A percentile compares a stretch with the other conserved stretches of the same genome.
Conservation (phyloP, 2,888 invertebrate species). For the Agrochola macilenta region DNA sequence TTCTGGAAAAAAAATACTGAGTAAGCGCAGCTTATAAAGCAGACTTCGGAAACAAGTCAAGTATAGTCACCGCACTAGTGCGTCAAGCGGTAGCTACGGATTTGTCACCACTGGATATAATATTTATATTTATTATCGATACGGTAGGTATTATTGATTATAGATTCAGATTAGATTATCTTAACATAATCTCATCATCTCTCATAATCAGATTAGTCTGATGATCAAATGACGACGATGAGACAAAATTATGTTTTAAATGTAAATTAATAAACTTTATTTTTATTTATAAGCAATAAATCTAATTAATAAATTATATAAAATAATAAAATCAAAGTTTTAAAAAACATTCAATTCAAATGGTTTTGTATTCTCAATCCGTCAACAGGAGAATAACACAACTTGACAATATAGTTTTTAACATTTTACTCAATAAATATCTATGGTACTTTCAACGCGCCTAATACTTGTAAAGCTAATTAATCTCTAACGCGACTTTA, state of each 20-base stretch:
- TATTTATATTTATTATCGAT: constrained; percentile 17
- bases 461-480: neutral
- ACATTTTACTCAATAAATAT: neutral
- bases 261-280: neutral
- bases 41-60: constrained; percentile 12
- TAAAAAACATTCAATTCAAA: neutral
- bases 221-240: constrained; percentile 14
- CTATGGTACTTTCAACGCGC: neutral
- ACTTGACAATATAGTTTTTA: neutral
- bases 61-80: neutral
- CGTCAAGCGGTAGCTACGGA: constrained; percentile 44
- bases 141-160: constrained; percentile 20
- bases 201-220: no score
- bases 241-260: constrained; percentile 21
- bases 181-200: no score
- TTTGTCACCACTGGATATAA: constrained; percentile 44
- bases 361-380: no score
- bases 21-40: neutral
- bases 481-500: neutral
- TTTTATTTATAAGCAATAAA: no score
- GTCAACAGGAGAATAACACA: neutral
- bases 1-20: no score
- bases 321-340: constrained; percentile 4
- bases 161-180: constrained; percentile 19
- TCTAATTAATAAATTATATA: constrained; percentile 28